Evolutionary conservation across 2,888 invertebrate genomes (phyloP).

Genomic region (Leucoptera coffeella): DNA sequence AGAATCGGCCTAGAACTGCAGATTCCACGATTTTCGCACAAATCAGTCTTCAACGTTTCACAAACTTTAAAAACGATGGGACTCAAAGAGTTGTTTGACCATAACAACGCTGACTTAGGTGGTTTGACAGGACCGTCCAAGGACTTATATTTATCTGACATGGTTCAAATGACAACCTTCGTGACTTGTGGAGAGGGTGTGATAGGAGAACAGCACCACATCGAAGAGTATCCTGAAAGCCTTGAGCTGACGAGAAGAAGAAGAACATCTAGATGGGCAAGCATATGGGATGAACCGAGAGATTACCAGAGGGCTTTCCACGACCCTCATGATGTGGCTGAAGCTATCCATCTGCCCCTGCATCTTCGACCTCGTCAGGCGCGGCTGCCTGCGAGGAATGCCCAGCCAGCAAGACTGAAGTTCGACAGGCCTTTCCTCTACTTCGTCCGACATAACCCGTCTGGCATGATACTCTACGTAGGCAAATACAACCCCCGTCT

Average conservation of each 20-base stretch:
- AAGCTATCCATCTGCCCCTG: constrained; percentile 56
- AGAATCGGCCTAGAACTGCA: constrained; percentile 75
- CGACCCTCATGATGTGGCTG: constrained; percentile 53
- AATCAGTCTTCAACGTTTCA: constrained; percentile 77
- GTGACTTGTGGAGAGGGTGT: constrained; percentile 74
- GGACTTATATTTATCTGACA: constrained; percentile 76
- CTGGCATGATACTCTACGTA: constrained; percentile 84
- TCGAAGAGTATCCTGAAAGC: constrained; percentile 74
- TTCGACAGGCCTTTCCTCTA: constrained; percentile 86
- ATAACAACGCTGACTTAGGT: constrained; percentile 71
- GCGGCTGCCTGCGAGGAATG: constrained; percentile 59
- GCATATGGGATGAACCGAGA: constrained; percentile 48
- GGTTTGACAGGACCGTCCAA: constrained; percentile 76
- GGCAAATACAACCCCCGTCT: constrained; percentile 83
- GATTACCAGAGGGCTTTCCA: constrained; percentile 65
- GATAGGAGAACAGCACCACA: constrained; percentile 68
- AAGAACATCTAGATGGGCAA: constrained; percentile 39
- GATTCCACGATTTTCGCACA: constrained; percentile 76
- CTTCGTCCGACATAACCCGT: constrained; percentile 84
- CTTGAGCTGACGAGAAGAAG: constrained; percentile 29
- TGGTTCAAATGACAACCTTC: constrained; percentile 78
- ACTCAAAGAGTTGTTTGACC: constrained; percentile 69
- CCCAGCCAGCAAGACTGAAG: constrained; percentile 63
- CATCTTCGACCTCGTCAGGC: constrained; percentile 68
- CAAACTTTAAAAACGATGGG: constrained; percentile 75